Percentiles rank a stretch among this genome's conserved stretches.
Conservation (phyloP, 2,113 vertebrate genomes). For the Mormyrus iriodes region DNA sequence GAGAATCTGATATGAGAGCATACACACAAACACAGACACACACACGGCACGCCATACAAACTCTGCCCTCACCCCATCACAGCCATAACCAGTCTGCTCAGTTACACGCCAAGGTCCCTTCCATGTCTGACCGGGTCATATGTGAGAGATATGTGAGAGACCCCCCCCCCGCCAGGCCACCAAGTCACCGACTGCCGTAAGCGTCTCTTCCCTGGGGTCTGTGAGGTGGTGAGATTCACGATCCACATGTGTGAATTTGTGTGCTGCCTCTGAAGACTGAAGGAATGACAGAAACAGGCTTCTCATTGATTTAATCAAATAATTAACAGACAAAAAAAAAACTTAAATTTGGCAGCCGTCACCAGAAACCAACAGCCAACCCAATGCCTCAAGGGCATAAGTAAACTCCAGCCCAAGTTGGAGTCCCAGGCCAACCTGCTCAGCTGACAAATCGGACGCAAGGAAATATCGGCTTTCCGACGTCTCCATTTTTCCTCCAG, state of each 20-base stretch:
- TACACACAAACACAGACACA: not conserved
- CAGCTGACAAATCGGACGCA: not conserved
- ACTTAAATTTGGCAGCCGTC: no score
- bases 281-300: not conserved
- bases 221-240: not conserved
- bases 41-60: not conserved
- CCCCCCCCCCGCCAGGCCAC: no score
- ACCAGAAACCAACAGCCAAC: no score
- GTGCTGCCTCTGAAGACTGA: not conserved
- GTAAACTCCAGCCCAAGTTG: no score
- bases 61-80: no score
- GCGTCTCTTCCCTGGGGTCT: not conserved
- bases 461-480: not conserved
- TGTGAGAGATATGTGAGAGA: no score
- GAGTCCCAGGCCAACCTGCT: not conserved
- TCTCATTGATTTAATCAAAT: not conserved
- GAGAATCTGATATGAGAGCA: not conserved
- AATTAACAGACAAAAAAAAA: not conserved
- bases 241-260: not conserved
- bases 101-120: no score
- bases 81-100: no score
- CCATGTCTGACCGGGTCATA: no score
- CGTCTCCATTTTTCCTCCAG: not conserved
- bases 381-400: no score
- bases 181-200: no score